Base-by-base conservation (phyloP, 2,113 vertebrate species). In the Agapornis roseicollis region DNA sequence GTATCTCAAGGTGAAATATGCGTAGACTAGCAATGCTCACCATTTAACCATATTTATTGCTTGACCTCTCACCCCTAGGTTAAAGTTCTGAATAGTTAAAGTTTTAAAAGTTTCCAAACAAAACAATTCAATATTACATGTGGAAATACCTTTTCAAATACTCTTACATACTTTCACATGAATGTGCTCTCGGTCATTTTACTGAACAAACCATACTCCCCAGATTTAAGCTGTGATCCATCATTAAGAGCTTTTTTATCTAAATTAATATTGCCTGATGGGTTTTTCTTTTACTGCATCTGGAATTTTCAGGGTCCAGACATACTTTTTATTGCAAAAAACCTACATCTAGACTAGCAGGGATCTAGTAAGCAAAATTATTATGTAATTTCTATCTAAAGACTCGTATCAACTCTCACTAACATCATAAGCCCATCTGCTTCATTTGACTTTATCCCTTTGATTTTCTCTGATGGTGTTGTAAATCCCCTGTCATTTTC, bases 21-120 rank as follows among this genome's bases (percentile, higher is more conserved):
- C 2, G 3, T 23, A 61, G 55, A 81, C 17, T 47, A 96, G 92
- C 83, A 95, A 85, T 56, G 13, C 44, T 76, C 50, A 68, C 69
- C 72, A 89, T 86, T 88, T 84, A 94, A 79, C 41, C 37, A n/a
- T 93, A 92, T 96, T 96, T 96, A 96, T 96, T 94, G 85, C 93
- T 89, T 80, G 94, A 93, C 94, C 92, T 94, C 46, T 96, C 81
- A 92, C 92, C 90, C 53, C 41, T 28, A 82, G 92, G 95, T 96
- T 92, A 91, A 94, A 94, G 92, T 91, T 89, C 94, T 73, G 66
- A 94, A 87, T 69, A 96, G 65, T 76, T 66, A 56, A 77, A 53
- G 84, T 66, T 90, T 92, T 88, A 39, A 82, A 94, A 87, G 69
- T 76, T 90, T 92, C 76, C 52, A 92, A 88, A 81, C 60, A 79